Conservation (phyloP, 1,140 invertebrate species). For the Tetramorium simillimum region DNA sequence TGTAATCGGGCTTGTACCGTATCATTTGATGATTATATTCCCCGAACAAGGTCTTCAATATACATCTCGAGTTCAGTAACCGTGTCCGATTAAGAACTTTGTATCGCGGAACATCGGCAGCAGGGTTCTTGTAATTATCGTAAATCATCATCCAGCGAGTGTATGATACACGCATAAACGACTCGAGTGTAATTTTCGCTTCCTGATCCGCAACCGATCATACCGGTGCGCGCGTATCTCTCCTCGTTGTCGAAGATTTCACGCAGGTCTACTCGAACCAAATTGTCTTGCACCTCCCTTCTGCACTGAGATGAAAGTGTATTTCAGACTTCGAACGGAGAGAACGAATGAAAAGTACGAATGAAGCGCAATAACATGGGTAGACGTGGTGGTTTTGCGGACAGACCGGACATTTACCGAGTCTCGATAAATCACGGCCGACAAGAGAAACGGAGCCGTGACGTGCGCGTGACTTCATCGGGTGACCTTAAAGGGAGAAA, state of each 20-base stretch:
- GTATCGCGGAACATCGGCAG: neutral
- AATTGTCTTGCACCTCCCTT: neutral
- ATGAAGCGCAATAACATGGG: neutral
- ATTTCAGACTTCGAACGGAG: neutral
- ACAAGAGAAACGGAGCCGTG: constrained; percentile 5
- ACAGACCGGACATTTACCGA: neutral
- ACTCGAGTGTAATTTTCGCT: constrained; percentile 37
- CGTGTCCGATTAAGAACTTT: constrained; percentile 19
- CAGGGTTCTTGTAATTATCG: constrained; percentile 15
- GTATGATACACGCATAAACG: neutral
- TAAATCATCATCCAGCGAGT: neutral
- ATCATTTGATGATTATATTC: neutral
- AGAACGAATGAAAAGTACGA: too few species aligned
- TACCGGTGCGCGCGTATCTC: neutral
- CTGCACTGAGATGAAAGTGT: neutral
- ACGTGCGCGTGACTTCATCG: neutral
- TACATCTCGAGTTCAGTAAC: constrained; percentile 10
- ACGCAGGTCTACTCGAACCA: neutral
- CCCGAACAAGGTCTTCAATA: neutral
- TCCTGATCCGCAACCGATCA: neutral
- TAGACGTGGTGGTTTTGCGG: neutral
- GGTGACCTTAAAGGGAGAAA: neutral
- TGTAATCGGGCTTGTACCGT: neutral
- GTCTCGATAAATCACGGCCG: constrained; percentile 4
- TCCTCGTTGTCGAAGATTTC: neutral